phyloP scores from a whole-genome alignment of 2,113 vertebrate genomes.

The Blennius ocellaris region DNA sequence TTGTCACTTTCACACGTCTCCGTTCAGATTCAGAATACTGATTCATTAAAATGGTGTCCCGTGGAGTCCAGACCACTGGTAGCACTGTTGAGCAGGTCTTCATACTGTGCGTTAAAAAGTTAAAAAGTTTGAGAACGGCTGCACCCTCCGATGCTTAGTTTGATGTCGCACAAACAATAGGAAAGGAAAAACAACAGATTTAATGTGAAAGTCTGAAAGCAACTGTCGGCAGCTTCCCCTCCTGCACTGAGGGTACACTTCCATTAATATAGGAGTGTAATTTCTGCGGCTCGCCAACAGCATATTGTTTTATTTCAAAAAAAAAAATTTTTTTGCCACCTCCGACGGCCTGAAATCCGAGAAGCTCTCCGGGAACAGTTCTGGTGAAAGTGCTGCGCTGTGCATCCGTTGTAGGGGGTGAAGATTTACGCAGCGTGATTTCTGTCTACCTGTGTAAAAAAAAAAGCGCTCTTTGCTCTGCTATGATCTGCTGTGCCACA shows the following conservation, averaged over 20 bases:
- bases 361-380: not conserved
- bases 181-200: no score
- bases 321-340: not conserved
- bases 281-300: not conserved
- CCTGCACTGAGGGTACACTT: no score
- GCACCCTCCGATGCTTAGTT: no score
- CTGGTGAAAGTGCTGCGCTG: no score
- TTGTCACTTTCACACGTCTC: not conserved
- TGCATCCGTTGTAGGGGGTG: not conserved
- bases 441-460: not conserved
- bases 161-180: no score
- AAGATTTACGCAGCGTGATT: no score
- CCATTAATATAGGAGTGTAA: not conserved
- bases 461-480: conserved; percentile 12
- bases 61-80: not conserved
- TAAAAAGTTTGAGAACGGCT: no score
- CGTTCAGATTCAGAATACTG: not conserved
- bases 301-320: not conserved
- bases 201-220: no score
- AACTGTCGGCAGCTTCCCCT: no score
- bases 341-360: not conserved
- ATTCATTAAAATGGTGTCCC: not conserved
- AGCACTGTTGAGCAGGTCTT: not conserved
- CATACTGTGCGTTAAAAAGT: no score
- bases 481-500: not conserved